Evolutionary conservation across 2,888 invertebrate genomes (phyloP).

Genomic region (Yponomeuta sedellus): DNA sequence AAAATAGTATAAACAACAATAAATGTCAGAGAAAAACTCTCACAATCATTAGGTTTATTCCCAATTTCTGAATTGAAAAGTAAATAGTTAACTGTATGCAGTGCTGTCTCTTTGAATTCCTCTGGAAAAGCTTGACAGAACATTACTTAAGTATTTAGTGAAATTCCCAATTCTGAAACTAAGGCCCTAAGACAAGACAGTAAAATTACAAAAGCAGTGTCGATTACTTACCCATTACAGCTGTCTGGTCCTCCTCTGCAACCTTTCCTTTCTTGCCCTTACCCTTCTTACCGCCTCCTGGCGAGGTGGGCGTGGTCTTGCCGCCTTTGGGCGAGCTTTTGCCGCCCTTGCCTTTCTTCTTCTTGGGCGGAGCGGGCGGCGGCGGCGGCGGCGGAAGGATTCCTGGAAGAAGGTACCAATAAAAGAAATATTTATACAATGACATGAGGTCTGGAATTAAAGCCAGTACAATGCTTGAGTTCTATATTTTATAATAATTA

Average conservation of each 20-base stretch:
- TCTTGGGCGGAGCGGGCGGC: slow-evolving; percentile 43
- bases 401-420: slow-evolving; percentile 31
- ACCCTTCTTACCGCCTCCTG: slow-evolving; percentile 26
- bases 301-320: background rate
- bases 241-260: slow-evolving; percentile 27
- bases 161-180: too few species aligned
- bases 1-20: too few species aligned
- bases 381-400: slow-evolving; percentile 60
- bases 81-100: too few species aligned
- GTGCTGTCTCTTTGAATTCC: too few species aligned
- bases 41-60: too few species aligned
- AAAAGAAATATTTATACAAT: background rate
- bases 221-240: slow-evolving; percentile 32
- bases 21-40: too few species aligned
- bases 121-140: too few species aligned
- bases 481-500: too few species aligned
- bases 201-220: background rate
- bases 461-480: too few species aligned
- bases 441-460: too few species aligned
- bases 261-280: slow-evolving; percentile 27
- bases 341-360: slow-evolving; percentile 41
- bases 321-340: slow-evolving; percentile 7
- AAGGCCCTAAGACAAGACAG: background rate
- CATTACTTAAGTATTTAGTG: too few species aligned
- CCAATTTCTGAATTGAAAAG: too few species aligned